Base-by-base conservation (phyloP, 1,140 invertebrate genomes). In the Temnothorax longispinosus region DNA sequence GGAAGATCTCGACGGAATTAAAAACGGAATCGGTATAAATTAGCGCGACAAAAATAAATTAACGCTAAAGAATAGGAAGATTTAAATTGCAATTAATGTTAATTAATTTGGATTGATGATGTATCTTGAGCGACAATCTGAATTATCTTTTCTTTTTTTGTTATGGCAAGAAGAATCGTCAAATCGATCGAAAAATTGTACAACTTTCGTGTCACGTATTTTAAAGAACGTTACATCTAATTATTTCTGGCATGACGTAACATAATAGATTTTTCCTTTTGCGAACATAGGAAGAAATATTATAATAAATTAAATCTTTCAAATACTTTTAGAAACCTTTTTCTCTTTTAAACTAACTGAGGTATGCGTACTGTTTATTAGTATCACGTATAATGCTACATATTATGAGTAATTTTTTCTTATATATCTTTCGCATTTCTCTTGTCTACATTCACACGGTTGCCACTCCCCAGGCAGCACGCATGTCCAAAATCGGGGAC, bases 1-100 rank as follows among this genome's bases (percentile, higher is more conserved):
- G 8, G 32, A 15, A 38, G 60, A 38, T 65, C 32, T 65, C 60
- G 60, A 52, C n/a, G 35, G 32, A 10, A 80, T 80, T 80, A 41
- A 80, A 80, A 67, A 52, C 7, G 6, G 8, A 32, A 77, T 77
- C 7, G 44, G 7, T 47, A 27, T 27, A 27, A 41, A 65, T 15
- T 2, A 47, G 18, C 27, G 10, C 27, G 27, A 32, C n/a, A 15
- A 35, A 78, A 78, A 47, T 13, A 21, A 65, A 27, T 27, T 27
- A 27, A 80, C 8, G 11, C 32, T 35, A 15, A 18, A 2, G 38
- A 38, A 18, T 15, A 11, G 50, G 18, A 13, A 11, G 27, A 6
- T 54, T 78, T 50, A 38, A 65, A 67, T 64, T 4, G 41, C 27
- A 10, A 76, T 35, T 54, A 32, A 35, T 67, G 7, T 67, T 67